A percentile compares a stretch with the other conserved stretches of the same genome.
Evolutionary conservation across 1,140 invertebrate genomes (phyloP).

Genomic region (Scaptomyza montana): DNA sequence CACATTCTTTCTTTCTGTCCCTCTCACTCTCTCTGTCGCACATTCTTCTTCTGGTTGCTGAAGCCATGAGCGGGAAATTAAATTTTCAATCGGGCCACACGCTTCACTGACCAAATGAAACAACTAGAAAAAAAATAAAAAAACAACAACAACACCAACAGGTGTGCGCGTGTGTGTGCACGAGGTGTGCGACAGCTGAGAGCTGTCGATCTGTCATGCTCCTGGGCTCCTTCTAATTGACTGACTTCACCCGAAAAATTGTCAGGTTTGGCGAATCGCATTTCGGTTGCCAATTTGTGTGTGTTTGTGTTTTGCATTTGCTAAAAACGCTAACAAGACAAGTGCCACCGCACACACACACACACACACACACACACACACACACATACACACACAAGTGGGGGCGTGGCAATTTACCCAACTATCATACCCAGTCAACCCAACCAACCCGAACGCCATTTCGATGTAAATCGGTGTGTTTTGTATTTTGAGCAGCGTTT

Average conservation of each 20-base stretch:
- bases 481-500: too few relatives aligned
- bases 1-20: background rate
- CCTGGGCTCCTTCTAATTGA: conserved; percentile 8
- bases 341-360: background rate
- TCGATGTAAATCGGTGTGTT: too few relatives aligned
- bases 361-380: background rate
- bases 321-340: background rate
- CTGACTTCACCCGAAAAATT: conserved; percentile 20
- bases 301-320: background rate
- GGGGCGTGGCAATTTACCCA: too few relatives aligned
- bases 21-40: too few relatives aligned
- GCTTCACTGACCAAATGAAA: conserved; percentile 69
- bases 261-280: conserved; percentile 17
- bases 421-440: too few relatives aligned
- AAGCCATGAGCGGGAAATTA: conserved; percentile 75
- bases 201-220: conserved; percentile 40
- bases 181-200: conserved; percentile 26
- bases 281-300: conserved; percentile 6
- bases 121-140: conserved; percentile 11
- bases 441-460: too few relatives aligned
- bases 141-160: background rate
- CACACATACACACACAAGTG: conserved; percentile 1
- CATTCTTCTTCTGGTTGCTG: conserved; percentile 1
- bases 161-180: background rate
- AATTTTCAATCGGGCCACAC: conserved; percentile 77